Evolutionary conservation across 2,113 vertebrate genomes (phyloP).

Genomic region (Seriola rivoliana): DNA sequence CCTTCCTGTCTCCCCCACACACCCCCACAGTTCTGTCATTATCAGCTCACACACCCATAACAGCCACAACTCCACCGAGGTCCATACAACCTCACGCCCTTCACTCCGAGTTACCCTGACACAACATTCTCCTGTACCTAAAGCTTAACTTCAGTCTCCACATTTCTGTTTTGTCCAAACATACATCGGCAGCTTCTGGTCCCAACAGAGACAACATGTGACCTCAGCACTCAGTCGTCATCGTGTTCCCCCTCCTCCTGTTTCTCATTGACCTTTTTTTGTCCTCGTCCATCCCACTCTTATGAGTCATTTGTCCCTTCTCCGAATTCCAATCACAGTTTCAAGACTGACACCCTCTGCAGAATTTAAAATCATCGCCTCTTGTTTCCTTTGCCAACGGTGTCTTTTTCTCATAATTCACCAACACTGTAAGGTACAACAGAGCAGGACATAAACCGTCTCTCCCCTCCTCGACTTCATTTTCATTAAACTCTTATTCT

Average conservation of each 20-base stretch:
- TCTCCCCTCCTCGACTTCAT: neutral
- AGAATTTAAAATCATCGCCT: neutral
- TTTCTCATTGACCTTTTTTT: neutral
- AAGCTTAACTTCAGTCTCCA: neutral
- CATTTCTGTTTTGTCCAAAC: neutral
- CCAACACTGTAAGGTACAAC: neutral
- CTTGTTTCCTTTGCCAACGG: neutral
- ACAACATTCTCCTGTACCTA: neutral
- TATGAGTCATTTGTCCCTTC: neutral
- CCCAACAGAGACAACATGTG: neutral
- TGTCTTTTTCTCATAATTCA: neutral
- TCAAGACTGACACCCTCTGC: too few relatives aligned
- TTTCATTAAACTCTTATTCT: neutral
- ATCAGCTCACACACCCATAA: slow-evolving; percentile 1
- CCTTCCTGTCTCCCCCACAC: neutral
- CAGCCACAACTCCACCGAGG: neutral
- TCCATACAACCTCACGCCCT: neutral
- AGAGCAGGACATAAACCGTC: neutral
- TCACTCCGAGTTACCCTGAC: neutral
- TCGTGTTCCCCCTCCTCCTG: too few relatives aligned
- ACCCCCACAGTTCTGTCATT: slow-evolving; percentile 5
- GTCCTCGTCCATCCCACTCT: neutral
- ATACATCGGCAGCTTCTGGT: neutral
- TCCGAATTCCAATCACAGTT: neutral
- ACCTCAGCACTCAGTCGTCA: neutral